Conservation (phyloP, 2,888 invertebrate genomes). For the Bimastos eiseni region DNA sequence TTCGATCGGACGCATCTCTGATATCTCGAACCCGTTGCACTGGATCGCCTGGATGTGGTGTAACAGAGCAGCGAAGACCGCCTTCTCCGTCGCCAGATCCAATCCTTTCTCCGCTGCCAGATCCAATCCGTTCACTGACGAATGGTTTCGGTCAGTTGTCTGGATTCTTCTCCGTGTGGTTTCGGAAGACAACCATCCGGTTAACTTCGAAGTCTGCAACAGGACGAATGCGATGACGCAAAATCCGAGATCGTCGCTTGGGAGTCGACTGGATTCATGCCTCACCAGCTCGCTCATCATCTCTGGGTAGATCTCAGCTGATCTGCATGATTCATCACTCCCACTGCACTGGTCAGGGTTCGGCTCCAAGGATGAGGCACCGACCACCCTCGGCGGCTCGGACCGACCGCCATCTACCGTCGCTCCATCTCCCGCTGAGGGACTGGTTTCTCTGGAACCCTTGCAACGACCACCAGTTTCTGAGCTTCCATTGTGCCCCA, state of each 20-base stretch:
- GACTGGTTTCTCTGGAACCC: neutral
- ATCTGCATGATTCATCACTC: neutral
- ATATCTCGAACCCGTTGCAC: conserved; percentile 79
- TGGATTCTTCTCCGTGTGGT: neutral
- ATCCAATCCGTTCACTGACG: neutral
- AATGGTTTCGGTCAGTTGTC: neutral
- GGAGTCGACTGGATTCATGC: neutral
- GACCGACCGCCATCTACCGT: neutral
- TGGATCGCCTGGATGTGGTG: conserved; percentile 79
- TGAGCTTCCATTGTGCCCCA: neutral
- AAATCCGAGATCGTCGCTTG: neutral
- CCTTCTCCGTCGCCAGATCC: conserved; percentile 4
- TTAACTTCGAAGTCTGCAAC: neutral
- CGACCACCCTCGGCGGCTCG: neutral
- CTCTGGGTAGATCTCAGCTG: neutral
- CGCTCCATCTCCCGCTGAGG: neutral
- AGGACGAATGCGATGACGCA: neutral
- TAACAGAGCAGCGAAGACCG: conserved; percentile 72
- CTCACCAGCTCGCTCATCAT: neutral
- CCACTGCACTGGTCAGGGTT: neutral
- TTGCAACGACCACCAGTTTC: neutral
- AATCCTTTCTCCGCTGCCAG: conserved; percentile 51
- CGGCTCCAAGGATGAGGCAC: neutral
- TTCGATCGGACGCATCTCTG: conserved; percentile 62
- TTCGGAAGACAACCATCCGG: conserved; percentile 3